Conservation (phyloP, 2,888 invertebrate species). For the Dryobota labecula region DNA sequence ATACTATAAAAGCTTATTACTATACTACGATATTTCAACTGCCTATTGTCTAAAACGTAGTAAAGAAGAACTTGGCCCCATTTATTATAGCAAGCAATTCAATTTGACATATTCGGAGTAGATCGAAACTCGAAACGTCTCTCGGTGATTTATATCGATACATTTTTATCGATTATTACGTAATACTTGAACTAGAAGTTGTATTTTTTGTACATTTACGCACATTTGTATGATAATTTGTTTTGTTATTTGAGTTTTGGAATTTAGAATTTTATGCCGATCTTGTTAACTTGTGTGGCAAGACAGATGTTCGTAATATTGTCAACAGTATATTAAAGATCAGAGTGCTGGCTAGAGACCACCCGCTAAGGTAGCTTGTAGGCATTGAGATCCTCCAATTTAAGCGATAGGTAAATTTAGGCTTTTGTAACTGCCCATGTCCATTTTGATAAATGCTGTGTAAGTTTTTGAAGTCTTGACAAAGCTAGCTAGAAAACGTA, state of each 20-base stretch:
- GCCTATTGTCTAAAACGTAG: constrained; percentile 50
- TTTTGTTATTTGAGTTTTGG: constrained; percentile 39
- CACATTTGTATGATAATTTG: constrained; percentile 58
- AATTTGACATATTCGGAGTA: constrained; percentile 62
- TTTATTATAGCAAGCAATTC: constrained; percentile 33
- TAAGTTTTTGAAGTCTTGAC: too few species aligned
- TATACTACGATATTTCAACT: constrained; percentile 8
- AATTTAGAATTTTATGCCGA: constrained; percentile 10
- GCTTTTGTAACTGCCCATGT: too few species aligned
- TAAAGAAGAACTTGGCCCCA: constrained; percentile 51
- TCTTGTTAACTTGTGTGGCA: constrained; percentile 14
- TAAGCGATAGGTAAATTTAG: too few species aligned
- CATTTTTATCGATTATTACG: constrained; percentile 44
- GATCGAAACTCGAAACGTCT: constrained; percentile 25
- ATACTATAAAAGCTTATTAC: constrained; percentile 25
- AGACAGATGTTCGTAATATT: constrained; percentile 7
- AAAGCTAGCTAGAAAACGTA: too few species aligned
- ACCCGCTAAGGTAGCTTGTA: background rate
- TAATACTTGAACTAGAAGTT: constrained; percentile 24
- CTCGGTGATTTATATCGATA: constrained; percentile 53
- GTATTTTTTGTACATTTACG: constrained; percentile 23
- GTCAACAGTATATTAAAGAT: constrained; percentile 25
- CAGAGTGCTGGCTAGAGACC: background rate
- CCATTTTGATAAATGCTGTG: too few species aligned
- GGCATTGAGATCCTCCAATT: background rate